Evolutionary conservation across 2,113 vertebrate species (phyloP).

Genomic region (Shinisaurus crocodilurus): DNA sequence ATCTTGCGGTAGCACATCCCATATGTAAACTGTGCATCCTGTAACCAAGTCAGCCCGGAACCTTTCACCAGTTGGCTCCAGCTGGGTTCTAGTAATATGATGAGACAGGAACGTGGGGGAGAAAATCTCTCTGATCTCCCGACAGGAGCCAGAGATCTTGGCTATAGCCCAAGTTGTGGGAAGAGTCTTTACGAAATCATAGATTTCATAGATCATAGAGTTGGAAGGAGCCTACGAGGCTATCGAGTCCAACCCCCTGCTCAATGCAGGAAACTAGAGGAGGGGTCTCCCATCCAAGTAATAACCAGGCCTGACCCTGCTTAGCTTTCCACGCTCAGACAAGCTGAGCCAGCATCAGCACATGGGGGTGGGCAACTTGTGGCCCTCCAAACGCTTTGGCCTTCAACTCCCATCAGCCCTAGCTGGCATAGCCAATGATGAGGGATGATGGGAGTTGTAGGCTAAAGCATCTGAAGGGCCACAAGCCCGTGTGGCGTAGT

Average conservation of each 20-base stretch:
- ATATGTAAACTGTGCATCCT: not conserved
- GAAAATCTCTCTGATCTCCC: not conserved
- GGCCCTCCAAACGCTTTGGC: not conserved
- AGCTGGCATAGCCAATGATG: not conserved
- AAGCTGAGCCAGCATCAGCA: too few relatives aligned
- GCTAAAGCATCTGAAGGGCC: not conserved
- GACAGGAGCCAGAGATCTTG: not conserved
- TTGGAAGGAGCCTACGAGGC: too few relatives aligned
- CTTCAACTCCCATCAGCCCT: not conserved
- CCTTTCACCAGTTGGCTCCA: not conserved
- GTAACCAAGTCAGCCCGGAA: not conserved
- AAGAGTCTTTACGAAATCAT: not conserved
- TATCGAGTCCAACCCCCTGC: too few relatives aligned
- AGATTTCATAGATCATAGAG: too few relatives aligned
- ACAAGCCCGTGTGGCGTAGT: too few relatives aligned
- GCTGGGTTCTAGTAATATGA: not conserved
- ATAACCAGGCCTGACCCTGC: too few relatives aligned
- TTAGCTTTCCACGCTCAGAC: too few relatives aligned
- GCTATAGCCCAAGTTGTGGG: not conserved
- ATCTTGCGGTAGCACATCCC: not conserved
- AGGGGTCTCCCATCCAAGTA: too few relatives aligned
- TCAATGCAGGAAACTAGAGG: too few relatives aligned
- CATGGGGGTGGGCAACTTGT: not conserved
- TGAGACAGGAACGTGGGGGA: too few relatives aligned
- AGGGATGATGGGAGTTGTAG: not conserved